Conservation (phyloP, 2,113 vertebrate species). For the Varanus salvator region DNA sequence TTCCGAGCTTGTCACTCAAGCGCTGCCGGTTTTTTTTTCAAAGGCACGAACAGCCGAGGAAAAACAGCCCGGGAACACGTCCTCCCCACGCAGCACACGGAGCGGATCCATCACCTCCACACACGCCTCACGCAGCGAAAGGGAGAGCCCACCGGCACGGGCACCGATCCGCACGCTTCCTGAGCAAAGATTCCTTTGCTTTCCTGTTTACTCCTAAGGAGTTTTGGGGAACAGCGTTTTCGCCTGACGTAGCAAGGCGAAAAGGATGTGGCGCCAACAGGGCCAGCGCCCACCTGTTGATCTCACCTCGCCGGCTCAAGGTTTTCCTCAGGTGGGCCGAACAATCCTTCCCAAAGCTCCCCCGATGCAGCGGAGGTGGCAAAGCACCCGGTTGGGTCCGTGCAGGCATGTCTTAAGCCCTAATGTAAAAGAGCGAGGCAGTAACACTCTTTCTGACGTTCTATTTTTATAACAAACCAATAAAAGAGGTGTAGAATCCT, state of each 20-base stretch:
- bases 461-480: conserved; percentile 39
- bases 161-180: neutral
- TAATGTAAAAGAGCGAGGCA: neutral
- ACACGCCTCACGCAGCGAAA: neutral
- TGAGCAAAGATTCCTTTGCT: neutral
- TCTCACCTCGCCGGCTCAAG: neutral
- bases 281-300: too few relatives aligned
- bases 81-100: too few relatives aligned
- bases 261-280: neutral
- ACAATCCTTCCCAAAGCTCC: neutral
- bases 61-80: neutral
- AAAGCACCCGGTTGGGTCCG: neutral
- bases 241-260: neutral
- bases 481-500: conserved; percentile 9
- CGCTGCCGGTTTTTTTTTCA: neutral
- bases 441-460: conserved; percentile 6
- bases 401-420: neutral
- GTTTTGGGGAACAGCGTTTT: too few relatives aligned
- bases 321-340: neutral
- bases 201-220: neutral
- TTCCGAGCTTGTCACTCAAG: neutral
- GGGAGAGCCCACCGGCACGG: neutral
- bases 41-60: neutral
- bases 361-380: too few relatives aligned
- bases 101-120: too few relatives aligned